Base-by-base conservation (phyloP, 1,140 invertebrate species). In the Calephelis virginiensis region DNA sequence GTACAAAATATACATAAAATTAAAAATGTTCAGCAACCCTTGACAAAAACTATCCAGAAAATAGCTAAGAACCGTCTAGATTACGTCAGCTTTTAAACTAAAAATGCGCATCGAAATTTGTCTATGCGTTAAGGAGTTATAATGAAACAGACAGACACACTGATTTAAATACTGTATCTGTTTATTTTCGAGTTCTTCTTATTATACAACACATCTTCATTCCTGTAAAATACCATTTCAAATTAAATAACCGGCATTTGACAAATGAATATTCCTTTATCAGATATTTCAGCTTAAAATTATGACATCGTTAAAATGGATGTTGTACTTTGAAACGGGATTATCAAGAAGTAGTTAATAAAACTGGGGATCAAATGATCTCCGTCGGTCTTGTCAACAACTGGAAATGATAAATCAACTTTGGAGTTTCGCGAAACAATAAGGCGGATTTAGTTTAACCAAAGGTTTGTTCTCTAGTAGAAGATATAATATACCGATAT, bases 391-490 rank as follows among this genome's bases (percentile, higher is more conserved):
- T 76, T 76, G 76, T 78, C 74, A 75, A 78, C 78, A 70, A 80
- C 66, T 71, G 40, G 28, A 74, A 76, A 76, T 80, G 78, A 80
- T 76, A 78, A 77, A 78, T 80, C 74, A 76, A 80, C 71, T 78
- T 72, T 64, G 64, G 64, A 59, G 50, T 53, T 53, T 53, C 14
- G 7, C 13, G 59, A 71, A 75, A 80, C 74, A 78, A 76, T 75
- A 72, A 64, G 70, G 59, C 49, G 46, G 73, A 63, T 66, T 77
- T 71, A 73, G 70, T 76, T 73, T 72, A 6, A 50, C 28, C 12
- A 70, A 11, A 50, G 46, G 59, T 9, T 8, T 28, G 65, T 63
- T 5, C 8, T 11, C 65, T 62, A 70, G 47, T 68, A 48, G 10
- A 13, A 73, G 70, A 68, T 72, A 71, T 70, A 7, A 7, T 12